Evolutionary conservation across 92 coral and sea anemone genomes (phyloP), one percentile per base, ranked within the genome.

Genomic region (Chrysogorgia sp.): DNA sequence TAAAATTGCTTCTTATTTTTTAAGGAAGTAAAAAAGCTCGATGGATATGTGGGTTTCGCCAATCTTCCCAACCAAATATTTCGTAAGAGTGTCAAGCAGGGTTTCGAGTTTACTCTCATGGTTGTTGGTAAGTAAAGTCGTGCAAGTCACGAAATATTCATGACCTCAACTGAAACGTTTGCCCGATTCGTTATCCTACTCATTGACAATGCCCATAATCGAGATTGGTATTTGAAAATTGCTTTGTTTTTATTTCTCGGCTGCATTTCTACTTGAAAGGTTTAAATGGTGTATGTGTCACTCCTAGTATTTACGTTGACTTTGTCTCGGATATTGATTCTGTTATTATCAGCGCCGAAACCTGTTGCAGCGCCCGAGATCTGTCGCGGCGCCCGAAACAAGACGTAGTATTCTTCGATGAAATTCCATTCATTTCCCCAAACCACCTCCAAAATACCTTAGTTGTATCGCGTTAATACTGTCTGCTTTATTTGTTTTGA

Each of bases 61-160:
- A 96, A 96, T 74, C 92, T 96, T 59, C 99, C 99, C 7, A 96
- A 96, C 81, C 99, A 96, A 92, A 97, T 96, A 62, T 96, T 92
- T 82, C 90, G 99, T 63, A 96, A 96, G 75, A 96, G 99, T 63
- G 99, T 96, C 58, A 96, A 96, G 87, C 89, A 86, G 75, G 99
- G 99, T n/a, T 96, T 96, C 82, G 99, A 96, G 71, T 96, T 96
- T 82, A 92, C 99, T 0, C 90, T 96, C 1, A 96, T 96, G 99
- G 99, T 96, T 28, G 99, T 92, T 8, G 99, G 99, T 96, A 88
- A 86, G 99, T 83, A 12, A 7, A 12, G 20, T 41, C 40, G 61
- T 30, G 19, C 40, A 37, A 33, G 66, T n/a, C n/a, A 7, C 15
- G 17, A n/a, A 47, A 15, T 47, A 6, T 47, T n/a, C 53, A n/a